These are phyloP conservation scores for Callipepla squamata DNA, from an alignment of 2,113 vertebrate species.

Conservation along the genomic window DNA sequence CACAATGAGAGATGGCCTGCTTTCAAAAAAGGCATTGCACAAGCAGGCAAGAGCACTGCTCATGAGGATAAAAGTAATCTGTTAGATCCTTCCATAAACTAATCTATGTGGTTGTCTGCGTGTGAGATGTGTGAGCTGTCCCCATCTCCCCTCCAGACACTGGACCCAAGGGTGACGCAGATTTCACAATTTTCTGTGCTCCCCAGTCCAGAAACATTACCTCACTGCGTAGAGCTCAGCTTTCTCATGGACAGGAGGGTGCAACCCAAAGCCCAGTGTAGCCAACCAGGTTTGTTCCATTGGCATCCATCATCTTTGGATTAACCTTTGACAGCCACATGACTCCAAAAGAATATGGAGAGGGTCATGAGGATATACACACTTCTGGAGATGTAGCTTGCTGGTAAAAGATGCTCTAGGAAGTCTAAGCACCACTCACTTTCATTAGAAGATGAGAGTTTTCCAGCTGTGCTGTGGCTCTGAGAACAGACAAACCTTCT, in stretches of 20 bases:
- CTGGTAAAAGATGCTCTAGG: background rate
- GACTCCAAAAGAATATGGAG: background rate
- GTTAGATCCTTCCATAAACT: background rate
- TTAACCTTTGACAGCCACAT: background rate
- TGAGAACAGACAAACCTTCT: background rate
- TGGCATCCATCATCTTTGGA: background rate
- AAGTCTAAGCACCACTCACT: background rate
- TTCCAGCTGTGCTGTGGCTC: background rate
- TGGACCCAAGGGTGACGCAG: accelerated
- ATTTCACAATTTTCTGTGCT: background rate
- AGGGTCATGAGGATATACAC: accelerated
- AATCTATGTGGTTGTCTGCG: accelerated
- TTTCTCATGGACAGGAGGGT: background rate
- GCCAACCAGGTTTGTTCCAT: background rate
- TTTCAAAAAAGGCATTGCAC: conserved; percentile 9
- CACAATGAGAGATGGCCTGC: conserved; percentile 25
- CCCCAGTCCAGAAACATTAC: background rate
- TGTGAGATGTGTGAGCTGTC: background rate
- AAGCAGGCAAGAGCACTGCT: background rate
- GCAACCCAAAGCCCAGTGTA: background rate
- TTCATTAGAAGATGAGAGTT: background rate
- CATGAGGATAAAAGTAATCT: background rate
- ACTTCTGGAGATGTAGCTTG: background rate
- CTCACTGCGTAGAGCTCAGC: background rate
- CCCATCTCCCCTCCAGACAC: accelerated